Percentiles rank a stretch among this genome's conserved stretches.
phyloP scores from a whole-genome alignment of 2,113 vertebrate genomes.

The Cyanoliseus patagonus region DNA sequence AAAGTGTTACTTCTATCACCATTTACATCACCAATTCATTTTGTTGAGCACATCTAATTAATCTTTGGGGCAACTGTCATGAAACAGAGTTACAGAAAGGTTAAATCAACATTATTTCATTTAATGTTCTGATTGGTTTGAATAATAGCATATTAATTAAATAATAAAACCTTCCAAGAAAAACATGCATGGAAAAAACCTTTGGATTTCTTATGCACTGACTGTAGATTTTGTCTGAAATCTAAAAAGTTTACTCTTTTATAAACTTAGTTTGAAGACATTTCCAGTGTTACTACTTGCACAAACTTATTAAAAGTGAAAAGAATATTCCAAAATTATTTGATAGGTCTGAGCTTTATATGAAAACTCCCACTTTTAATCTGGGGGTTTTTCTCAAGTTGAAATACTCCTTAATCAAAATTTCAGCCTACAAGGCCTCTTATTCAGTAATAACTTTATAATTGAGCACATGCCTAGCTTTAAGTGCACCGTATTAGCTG shows the following conservation, averaged over 20 bases:
- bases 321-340: slow-evolving; percentile 49
- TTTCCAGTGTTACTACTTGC: slow-evolving; percentile 26
- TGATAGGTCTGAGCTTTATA: neutral
- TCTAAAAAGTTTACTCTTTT: neutral
- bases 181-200: slow-evolving; percentile 18
- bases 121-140: slow-evolving; percentile 6
- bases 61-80: slow-evolving; percentile 15
- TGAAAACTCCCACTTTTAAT: neutral
- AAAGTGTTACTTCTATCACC: slow-evolving; percentile 33
- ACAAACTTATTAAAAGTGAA: slow-evolving; percentile 45
- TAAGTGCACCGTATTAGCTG: neutral
- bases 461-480: slow-evolving; percentile 30
- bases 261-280: slow-evolving; percentile 26
- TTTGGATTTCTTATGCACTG: neutral
- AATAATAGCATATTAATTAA: slow-evolving; percentile 19
- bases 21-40: neutral
- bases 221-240: slow-evolving; percentile 52
- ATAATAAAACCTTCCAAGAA: slow-evolving; percentile 19
- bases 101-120: slow-evolving; percentile 21
- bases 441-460: slow-evolving; percentile 38
- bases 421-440: slow-evolving; percentile 13
- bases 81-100: neutral
- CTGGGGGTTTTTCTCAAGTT: slow-evolving; percentile 26
- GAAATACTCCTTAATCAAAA: slow-evolving; percentile 19
- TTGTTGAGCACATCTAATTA: neutral